These are phyloP conservation scores for Apotomis betuletana DNA, from an alignment of 2,888 invertebrate genomes.

Conservation along the genomic window DNA sequence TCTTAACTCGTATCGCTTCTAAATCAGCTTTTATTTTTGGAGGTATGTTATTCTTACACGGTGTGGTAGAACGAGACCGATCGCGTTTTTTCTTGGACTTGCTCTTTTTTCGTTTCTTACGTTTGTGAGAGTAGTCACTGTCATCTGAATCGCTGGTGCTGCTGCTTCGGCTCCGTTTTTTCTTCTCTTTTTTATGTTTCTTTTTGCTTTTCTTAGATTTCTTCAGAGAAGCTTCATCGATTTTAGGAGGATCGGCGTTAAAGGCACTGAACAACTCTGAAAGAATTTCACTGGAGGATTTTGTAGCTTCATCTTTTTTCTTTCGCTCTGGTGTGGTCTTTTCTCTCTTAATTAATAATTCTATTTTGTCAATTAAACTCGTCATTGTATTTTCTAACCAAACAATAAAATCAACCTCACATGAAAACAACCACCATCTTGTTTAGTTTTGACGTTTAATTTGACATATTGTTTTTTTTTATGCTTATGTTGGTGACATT, in stretches of 20 bases:
- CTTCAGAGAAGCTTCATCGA: slow-evolving; percentile 69
- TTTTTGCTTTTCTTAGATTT: slow-evolving; percentile 83
- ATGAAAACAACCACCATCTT: slow-evolving; percentile 42
- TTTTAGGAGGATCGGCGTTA: slow-evolving; percentile 87
- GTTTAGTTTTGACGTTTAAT: slow-evolving; percentile 26
- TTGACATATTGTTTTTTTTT: slow-evolving; percentile 16
- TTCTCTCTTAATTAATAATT: slow-evolving; percentile 74
- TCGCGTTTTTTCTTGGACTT: slow-evolving; percentile 52
- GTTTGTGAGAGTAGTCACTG: slow-evolving; percentile 81
- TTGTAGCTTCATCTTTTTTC: slow-evolving; percentile 75
- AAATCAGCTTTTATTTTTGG: slow-evolving; percentile 57
- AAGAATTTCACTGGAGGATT: slow-evolving; percentile 91
- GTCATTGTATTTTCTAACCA: slow-evolving; percentile 57
- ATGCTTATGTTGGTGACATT: slow-evolving; percentile 7
- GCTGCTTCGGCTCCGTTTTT: slow-evolving; percentile 74
- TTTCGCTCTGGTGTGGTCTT: slow-evolving; percentile 75
- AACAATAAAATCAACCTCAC: slow-evolving; percentile 31
- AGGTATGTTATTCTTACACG: slow-evolving; percentile 63
- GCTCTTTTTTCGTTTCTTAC: slow-evolving; percentile 84
- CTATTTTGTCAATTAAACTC: slow-evolving; percentile 75
- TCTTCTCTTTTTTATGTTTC: slow-evolving; percentile 85
- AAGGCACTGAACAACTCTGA: slow-evolving; percentile 92
- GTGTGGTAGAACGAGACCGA: slow-evolving; percentile 57
- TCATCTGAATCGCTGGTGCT: slow-evolving; percentile 68
- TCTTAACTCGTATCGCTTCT: slow-evolving; percentile 45